phyloP scores from a whole-genome alignment of 2,797 vertebrate species.

The Coccyzus lansbergi region DNA sequence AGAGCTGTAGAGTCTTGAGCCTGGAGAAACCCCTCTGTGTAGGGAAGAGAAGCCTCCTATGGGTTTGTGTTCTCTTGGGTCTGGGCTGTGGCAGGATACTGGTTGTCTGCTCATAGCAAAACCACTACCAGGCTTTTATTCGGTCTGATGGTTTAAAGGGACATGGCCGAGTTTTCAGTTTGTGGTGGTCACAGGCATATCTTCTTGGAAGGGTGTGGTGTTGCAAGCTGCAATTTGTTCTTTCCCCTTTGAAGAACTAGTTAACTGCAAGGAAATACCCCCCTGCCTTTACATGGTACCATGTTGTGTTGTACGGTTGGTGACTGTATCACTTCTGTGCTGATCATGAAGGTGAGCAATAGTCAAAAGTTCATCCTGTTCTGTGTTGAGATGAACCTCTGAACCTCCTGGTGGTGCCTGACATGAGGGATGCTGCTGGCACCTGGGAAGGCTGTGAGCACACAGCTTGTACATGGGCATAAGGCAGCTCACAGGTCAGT shows the following conservation, averaged over 20 bases:
- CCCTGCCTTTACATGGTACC: neutral
- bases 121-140: neutral
- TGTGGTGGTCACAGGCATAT: neutral
- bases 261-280: neutral
- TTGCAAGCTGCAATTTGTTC: neutral
- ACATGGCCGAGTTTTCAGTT: neutral
- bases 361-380: neutral
- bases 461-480: fast-evolving
- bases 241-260: neutral
- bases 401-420: neutral
- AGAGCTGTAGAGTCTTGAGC: neutral
- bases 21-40: fast-evolving
- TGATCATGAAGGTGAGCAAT: neutral
- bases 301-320: neutral
- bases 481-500: neutral
- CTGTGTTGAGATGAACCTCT: neutral
- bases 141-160: neutral
- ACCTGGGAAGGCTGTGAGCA: neutral
- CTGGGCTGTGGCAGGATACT: fast-evolving
- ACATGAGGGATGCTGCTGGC: neutral
- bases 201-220: neutral
- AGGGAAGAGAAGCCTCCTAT: fast-evolving
- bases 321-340: neutral
- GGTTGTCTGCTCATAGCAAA: neutral
- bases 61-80: neutral